phyloP scores from a whole-genome alignment of 2,113 vertebrate species.

The Fulica atra region DNA sequence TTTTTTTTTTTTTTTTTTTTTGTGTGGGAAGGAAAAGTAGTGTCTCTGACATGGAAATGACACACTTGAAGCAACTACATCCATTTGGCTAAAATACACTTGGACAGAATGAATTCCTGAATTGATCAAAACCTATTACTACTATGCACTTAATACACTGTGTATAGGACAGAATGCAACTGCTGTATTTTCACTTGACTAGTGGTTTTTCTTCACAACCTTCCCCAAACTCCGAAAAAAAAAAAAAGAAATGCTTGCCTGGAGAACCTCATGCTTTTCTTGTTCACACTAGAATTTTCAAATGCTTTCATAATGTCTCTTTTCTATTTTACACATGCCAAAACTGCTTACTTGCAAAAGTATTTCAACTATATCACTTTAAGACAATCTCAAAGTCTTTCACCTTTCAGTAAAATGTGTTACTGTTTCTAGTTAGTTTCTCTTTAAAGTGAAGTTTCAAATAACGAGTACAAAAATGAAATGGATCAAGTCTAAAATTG shows the following conservation, averaged over 20 bases:
- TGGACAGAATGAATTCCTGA: background rate
- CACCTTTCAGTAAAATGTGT: background rate
- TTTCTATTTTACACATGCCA: background rate
- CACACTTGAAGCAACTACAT: background rate
- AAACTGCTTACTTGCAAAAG: background rate
- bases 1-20: background rate
- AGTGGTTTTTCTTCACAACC: background rate
- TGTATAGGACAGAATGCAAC: background rate
- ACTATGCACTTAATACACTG: background rate
- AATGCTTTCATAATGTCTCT: background rate
- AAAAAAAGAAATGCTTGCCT: background rate
- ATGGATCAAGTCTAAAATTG: background rate
- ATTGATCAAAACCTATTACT: background rate
- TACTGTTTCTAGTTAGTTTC: background rate
- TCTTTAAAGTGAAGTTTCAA: background rate
- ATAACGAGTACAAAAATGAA: background rate
- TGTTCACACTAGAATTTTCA: background rate
- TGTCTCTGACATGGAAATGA: background rate
- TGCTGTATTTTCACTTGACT: background rate
- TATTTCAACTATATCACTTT: background rate
- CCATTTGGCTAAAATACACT: background rate
- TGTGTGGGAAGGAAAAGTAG: background rate
- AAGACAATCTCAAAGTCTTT: background rate
- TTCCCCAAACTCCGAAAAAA: background rate
- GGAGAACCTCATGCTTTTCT: background rate